Evolutionary conservation across 37 sponge, comb jelly and placozoan genomes (phyloP).

Genomic region (Chondrilla cf. caribensis): DNA sequence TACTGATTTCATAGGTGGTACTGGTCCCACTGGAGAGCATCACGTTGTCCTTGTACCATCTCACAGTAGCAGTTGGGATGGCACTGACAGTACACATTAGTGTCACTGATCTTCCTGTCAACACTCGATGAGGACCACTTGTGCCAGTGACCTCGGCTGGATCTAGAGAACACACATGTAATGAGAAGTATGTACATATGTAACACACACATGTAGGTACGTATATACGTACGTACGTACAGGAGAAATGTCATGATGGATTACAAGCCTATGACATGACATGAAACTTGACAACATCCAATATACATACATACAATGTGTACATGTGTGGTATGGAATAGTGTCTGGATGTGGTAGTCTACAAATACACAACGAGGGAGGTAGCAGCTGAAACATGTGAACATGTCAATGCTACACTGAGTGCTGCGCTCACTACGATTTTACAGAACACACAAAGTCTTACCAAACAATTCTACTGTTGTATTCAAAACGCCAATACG

Average conservation of each 20-base stretch:
- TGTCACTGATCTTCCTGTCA: constrained; percentile 3
- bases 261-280: too few relatives aligned
- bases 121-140: constrained; percentile 2
- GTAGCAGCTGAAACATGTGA: too few relatives aligned
- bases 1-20: background rate
- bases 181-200: background rate
- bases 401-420: too few relatives aligned
- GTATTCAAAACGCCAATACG: background rate
- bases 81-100: constrained; percentile 36
- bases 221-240: background rate
- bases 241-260: too few relatives aligned
- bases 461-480: background rate
- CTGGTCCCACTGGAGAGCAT: background rate
- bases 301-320: too few relatives aligned
- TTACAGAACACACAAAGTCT: background rate
- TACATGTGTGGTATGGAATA: too few relatives aligned
- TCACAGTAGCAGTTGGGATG: constrained; percentile 12
- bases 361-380: too few relatives aligned
- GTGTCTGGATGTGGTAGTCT: too few relatives aligned
- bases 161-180: constrained; percentile 13
- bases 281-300: too few relatives aligned
- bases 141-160: constrained; percentile 8
- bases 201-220: too few relatives aligned
- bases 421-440: too few relatives aligned
- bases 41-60: constrained; percentile 49